Evolutionary conservation across 2,797 vertebrate species (phyloP).

Genomic region (Rhabdomys pumilio): DNA sequence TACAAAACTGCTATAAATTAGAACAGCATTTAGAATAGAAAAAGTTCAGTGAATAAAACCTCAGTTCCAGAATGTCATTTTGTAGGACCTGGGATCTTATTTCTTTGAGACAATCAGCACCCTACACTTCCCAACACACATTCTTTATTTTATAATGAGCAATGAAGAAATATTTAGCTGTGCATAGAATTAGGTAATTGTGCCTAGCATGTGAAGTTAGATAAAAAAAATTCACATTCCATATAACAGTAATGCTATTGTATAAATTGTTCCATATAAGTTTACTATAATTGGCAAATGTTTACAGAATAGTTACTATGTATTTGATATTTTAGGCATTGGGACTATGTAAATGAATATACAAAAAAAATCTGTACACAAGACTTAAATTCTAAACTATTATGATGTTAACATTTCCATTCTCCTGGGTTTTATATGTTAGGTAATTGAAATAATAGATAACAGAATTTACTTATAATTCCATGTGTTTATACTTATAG

Average conservation of each 20-base stretch:
- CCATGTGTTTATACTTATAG: not conserved
- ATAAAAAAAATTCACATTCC: slow-evolving; percentile 5
- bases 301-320: not conserved
- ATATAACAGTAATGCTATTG: not conserved
- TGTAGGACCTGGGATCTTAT: not conserved
- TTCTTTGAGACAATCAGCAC: not conserved
- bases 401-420: not conserved
- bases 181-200: not conserved
- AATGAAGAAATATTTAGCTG: slow-evolving; percentile 27
- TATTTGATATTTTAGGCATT: not conserved
- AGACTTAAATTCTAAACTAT: slow-evolving; percentile 25
- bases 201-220: slow-evolving; percentile 27
- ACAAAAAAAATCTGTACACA: not conserved
- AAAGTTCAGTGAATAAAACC: slow-evolving; percentile 56
- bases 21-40: slow-evolving; percentile 32
- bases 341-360: not conserved
- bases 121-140: not conserved
- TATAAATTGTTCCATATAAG: slow-evolving; percentile 2
- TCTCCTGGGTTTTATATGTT: slow-evolving; percentile 10
- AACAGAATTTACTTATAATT: not conserved
- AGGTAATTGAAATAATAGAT: slow-evolving; percentile 41
- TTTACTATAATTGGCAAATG: not conserved
- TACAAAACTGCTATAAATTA: slow-evolving; percentile 46
- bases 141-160: slow-evolving; percentile 26
- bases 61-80: slow-evolving; percentile 52